Evolutionary conservation across 2,113 vertebrate species (phyloP).

Genomic region (Protobothrops flavoviridis): DNA sequence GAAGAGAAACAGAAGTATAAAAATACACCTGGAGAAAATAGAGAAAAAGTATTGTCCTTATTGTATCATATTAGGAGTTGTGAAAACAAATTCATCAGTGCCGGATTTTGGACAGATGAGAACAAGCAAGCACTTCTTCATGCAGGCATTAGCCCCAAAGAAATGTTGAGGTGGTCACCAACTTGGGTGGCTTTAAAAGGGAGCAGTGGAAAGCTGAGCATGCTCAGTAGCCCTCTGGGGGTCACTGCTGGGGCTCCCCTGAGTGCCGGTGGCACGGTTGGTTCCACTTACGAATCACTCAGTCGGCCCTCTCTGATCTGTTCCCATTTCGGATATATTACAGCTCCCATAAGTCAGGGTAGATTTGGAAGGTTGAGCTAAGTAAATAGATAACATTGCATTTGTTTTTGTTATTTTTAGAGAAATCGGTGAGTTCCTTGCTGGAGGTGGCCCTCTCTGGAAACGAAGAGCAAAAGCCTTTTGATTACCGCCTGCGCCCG

Average conservation of each 20-base stretch:
- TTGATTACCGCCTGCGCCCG: slow-evolving; percentile 86
- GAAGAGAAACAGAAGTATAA: background rate
- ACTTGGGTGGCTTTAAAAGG: background rate
- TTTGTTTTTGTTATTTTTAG: slow-evolving; percentile 63
- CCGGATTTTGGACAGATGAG: background rate
- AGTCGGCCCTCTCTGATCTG: background rate
- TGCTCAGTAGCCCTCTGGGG: background rate
- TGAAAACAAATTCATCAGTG: background rate
- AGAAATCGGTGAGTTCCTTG: slow-evolving; percentile 89
- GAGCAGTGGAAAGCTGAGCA: background rate
- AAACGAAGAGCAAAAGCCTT: slow-evolving; percentile 96
- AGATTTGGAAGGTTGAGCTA: background rate
- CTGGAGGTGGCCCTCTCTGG: slow-evolving; percentile 91
- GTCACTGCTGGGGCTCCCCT: background rate
- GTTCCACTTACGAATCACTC: background rate
- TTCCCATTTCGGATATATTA: background rate
- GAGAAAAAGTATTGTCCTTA: background rate
- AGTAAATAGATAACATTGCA: background rate
- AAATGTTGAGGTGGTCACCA: background rate
- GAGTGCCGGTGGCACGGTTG: too few relatives aligned
- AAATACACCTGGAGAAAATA: background rate
- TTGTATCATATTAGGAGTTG: background rate
- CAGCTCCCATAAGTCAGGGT: background rate
- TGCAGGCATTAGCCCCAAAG: background rate
- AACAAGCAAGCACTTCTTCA: background rate